Conservation (phyloP, 2,888 invertebrate genomes). For the Mactromeris polynyma region DNA sequence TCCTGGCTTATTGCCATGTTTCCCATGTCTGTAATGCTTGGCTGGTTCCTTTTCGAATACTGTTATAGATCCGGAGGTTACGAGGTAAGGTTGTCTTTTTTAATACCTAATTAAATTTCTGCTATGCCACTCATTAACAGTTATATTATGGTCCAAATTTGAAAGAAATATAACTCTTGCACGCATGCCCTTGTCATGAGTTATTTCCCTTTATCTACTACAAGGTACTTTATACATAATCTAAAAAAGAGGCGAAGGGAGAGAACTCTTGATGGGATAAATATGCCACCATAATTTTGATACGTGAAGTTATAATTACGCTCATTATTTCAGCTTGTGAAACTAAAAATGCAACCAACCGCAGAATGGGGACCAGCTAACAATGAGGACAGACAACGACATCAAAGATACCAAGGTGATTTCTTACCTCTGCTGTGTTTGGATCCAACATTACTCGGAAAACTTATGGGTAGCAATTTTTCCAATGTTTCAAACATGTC, state of each 20-base stretch:
- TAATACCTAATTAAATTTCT: background rate
- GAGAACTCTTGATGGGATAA: too few species aligned
- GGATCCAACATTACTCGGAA: slow-evolving; percentile 67
- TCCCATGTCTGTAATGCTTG: slow-evolving; percentile 84
- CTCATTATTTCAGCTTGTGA: slow-evolving; percentile 74
- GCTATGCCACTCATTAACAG: too few species aligned
- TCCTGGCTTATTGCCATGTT: slow-evolving; percentile 86
- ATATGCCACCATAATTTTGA: too few species aligned
- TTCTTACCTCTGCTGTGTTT: slow-evolving; percentile 59
- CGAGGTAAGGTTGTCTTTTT: slow-evolving; percentile 71
- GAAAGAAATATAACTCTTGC: too few species aligned
- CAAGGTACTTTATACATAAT: too few species aligned
- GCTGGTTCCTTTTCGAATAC: slow-evolving; percentile 83
- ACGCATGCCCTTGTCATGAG: too few species aligned
- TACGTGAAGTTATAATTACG: too few species aligned
- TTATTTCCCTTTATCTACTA: too few species aligned
- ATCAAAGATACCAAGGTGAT: slow-evolving; percentile 57
- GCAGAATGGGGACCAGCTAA: slow-evolving; percentile 83
- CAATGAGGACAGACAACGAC: slow-evolving; percentile 68
- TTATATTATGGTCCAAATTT: too few species aligned
- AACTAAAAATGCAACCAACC: slow-evolving; percentile 76
- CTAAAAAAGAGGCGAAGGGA: too few species aligned
- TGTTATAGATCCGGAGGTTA: slow-evolving; percentile 85
- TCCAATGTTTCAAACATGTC: slow-evolving; percentile 66
- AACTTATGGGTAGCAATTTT: slow-evolving; percentile 70